Evolutionary conservation across 2,888 invertebrate genomes (phyloP).

Genomic region (Crepidodera aurea): DNA sequence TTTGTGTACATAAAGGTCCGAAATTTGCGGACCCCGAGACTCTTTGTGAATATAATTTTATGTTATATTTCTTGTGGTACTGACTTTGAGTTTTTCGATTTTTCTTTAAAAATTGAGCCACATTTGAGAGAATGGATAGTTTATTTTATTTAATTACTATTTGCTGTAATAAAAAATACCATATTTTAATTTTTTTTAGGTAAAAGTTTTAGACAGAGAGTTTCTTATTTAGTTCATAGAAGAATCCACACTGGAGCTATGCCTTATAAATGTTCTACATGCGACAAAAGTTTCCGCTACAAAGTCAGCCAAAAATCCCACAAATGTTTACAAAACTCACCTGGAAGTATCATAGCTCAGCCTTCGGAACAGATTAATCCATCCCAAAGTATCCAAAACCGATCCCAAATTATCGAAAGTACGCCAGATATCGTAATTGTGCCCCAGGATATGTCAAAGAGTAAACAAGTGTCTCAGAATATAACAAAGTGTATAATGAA

Average conservation of each 20-base stretch:
- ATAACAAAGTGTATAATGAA: conserved; percentile 49
- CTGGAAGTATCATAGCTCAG: conserved; percentile 63
- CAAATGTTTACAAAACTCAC: conserved; percentile 74
- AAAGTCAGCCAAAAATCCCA: conserved; percentile 87
- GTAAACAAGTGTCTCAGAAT: too few relatives aligned
- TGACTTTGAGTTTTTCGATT: too few relatives aligned
- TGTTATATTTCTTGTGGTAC: too few relatives aligned
- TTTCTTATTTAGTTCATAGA: conserved; percentile 84
- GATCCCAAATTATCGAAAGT: not conserved
- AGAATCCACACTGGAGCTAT: conserved; percentile 86
- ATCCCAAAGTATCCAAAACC: not conserved
- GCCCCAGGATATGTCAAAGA: too few relatives aligned
- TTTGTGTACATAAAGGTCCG: too few relatives aligned
- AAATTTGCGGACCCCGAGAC: too few relatives aligned
- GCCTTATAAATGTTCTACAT: conserved; percentile 85
- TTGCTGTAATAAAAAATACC: too few relatives aligned
- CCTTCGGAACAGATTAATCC: conserved; percentile 4
- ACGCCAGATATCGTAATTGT: conserved; percentile 1
- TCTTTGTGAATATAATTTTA: too few relatives aligned
- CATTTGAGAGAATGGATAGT: too few relatives aligned
- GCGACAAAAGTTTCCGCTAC: conserved; percentile 83
- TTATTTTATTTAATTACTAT: too few relatives aligned
- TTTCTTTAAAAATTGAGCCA: too few relatives aligned
- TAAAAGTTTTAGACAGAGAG: conserved; percentile 85
- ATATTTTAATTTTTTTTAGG: conserved; percentile 63